Evolutionary conservation across 2,113 vertebrate genomes (phyloP).

Genomic region (Neolamprologus toae): DNA sequence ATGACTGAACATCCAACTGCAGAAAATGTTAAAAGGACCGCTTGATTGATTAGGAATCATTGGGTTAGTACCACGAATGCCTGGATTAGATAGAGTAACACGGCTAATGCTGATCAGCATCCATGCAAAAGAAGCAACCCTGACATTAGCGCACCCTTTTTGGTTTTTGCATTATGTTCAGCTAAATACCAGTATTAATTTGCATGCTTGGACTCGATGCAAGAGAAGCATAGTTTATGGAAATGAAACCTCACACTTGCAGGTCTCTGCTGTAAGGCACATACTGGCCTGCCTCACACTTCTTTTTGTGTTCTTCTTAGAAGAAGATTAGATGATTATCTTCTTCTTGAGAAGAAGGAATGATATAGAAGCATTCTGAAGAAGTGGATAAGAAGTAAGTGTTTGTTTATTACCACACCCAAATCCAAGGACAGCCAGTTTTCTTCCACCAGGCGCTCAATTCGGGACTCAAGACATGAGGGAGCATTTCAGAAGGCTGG

Average conservation of each 20-base stretch:
- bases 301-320: not conserved
- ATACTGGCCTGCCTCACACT: not conserved
- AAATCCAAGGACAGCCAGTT: not conserved
- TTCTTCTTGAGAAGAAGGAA: not conserved
- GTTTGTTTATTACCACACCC: constrained; percentile 4
- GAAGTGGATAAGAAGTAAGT: not conserved
- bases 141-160: not conserved
- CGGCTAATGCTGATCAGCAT: not conserved
- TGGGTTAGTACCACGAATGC: not conserved
- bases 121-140: not conserved
- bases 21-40: not conserved
- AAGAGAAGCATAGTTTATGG: not conserved
- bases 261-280: not conserved
- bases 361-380: not conserved
- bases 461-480: not conserved
- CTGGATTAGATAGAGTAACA: not conserved
- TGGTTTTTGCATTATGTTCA: not conserved
- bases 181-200: not conserved
- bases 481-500: not conserved
- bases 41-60: not conserved
- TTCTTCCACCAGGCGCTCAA: not conserved
- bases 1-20: not conserved
- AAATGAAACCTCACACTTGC: not conserved
- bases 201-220: not conserved
- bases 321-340: not conserved